Evolutionary conservation across 1,140 invertebrate species (phyloP).

Genomic region (Cyclina sinensis): DNA sequence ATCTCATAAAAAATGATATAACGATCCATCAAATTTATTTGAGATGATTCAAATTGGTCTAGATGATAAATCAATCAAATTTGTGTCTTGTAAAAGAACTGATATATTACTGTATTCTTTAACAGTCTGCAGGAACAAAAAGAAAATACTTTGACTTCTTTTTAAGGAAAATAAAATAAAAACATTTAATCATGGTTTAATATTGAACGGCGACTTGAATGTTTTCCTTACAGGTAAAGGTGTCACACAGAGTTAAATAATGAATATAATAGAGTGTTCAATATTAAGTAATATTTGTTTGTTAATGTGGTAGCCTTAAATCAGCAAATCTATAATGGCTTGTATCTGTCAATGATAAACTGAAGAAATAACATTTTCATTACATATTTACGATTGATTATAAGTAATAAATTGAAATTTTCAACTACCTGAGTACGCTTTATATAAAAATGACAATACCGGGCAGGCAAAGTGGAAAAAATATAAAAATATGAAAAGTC

Average conservation of each 20-base stretch:
- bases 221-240: too few species aligned
- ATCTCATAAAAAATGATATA: too few species aligned
- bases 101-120: too few species aligned
- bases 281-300: conserved; percentile 5
- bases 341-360: background rate
- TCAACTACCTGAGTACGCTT: background rate
- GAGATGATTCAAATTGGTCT: too few species aligned
- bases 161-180: background rate
- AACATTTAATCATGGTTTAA: background rate
- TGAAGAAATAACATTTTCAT: conserved; percentile 4
- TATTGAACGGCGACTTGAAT: background rate
- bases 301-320: background rate
- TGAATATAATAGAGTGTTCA: conserved; percentile 2
- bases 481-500: conserved; percentile 16
- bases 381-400: conserved; percentile 27
- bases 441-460: background rate
- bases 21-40: too few species aligned
- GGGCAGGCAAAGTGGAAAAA: background rate
- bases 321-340: background rate
- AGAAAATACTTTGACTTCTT: too few species aligned
- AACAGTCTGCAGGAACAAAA: too few species aligned
- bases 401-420: conserved; percentile 25
- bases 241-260: too few species aligned
- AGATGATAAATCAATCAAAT: too few species aligned
- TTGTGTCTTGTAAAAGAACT: too few species aligned